Evolutionary conservation across 2,113 vertebrate species (phyloP), one percentile per base, ranked within the genome.

Genomic region (Sorex fumeus): DNA sequence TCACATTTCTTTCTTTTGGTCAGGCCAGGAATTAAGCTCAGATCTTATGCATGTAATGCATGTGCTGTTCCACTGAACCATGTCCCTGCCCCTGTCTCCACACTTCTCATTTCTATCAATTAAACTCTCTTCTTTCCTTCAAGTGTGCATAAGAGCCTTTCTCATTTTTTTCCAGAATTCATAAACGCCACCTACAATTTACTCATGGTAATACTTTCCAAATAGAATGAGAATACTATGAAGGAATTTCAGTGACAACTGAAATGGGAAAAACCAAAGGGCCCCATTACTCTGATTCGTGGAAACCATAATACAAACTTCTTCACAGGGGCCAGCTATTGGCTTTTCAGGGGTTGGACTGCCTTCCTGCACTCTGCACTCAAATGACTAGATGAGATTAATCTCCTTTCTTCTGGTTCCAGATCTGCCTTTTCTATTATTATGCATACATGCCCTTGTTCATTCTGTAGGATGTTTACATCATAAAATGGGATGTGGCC

Each of bases 131-230:
- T 57, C 80, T 83, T 85, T 32, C 53, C 32, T 62, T 28, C 21
- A 27, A 80, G 2, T 9, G 36, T 34, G 53, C 60, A 67, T 36
- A 36, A 62, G 25, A 32, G 12, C 43, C 27, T 8, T 87, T 67
- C 57, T 85, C 45, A 47, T 19, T 60, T 75, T 18, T 19, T 19
- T 16, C 71, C 27, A 85, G 79, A 93, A 78, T 74, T 74, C 3
- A 30, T 50, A 64, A 47, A 30, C 32, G 10, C 28, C 19, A 60
- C 18, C 6, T 57, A 32, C n/a, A 30, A 93, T 82, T 67, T 69
- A 64, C 21, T 6, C 67, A 23, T 3, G 6, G 43, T 72, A 81
- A 84, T 77, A 69, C 15, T 72, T 96, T 67, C 86, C 36, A 87
- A 53, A 86, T 27, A 62, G n/a, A n/a, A n/a, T n/a, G n/a, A n/a